Evolutionary conservation across 2,113 vertebrate species (phyloP), one percentile per base, ranked within the genome.

Genomic region (Ceratotherium simum): DNA sequence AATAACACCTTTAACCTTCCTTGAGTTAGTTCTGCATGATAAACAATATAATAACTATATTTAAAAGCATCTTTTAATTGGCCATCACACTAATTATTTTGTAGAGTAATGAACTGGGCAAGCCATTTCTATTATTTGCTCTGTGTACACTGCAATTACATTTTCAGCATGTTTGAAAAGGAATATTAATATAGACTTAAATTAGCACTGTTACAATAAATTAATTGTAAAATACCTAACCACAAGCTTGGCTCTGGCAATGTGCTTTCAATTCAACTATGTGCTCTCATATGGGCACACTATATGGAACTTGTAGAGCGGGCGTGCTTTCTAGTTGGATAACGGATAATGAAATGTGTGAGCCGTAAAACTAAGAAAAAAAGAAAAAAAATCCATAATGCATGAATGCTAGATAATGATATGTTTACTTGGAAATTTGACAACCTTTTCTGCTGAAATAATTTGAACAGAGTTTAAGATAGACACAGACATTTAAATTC

Each of bases 1-100:
- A 98, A 98, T 98, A 98, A 98, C 82, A 98, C 97, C 98, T 98
- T 98, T 98, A 98, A 98, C 98, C 97, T 98, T 98, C 96, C 21
- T 83, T 82, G 95, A 98, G 97, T 97, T 98, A 98, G 90, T 98
- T 98, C 95, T 98, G 90, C 97, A 98, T 98, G 97, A 98, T 96
- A 98, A 98, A 97, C 83, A 98, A 97, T 96, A 67, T 96, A 98
- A 98, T 97, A 98, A 97, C 96, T 95, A 95, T 76, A 97, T 84
- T 98, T 97, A 97, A 98, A 98, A 98, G 46, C 80, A 98, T 94
- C 84, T 70, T 98, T 98, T 99, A 99, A 99, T 99, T 99, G 98
- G 97, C 79, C 90, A 98, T 98, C 97, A 97, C 96, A 98, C 98
- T 98, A 98, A 99, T 98, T 98, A 96, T 98, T 98, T 98, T 95